Conservation (phyloP, 2,797 vertebrate genomes). For the Hypotaenidia okinawae region DNA sequence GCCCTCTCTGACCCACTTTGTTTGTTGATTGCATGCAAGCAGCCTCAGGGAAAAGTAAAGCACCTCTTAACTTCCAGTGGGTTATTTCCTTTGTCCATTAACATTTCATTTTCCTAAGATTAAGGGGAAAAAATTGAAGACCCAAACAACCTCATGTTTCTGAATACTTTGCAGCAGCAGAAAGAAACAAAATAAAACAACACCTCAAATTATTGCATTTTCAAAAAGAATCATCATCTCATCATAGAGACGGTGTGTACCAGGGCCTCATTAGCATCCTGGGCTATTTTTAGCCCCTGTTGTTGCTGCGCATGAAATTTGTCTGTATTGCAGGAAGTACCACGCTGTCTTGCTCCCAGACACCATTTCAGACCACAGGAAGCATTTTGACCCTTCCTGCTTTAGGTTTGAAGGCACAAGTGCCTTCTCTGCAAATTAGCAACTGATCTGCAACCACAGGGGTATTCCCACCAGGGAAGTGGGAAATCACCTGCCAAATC, state of each 20-base stretch:
- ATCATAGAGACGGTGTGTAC: not conserved
- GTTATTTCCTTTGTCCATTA: not conserved
- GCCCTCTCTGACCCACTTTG: not conserved
- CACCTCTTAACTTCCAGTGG: not conserved
- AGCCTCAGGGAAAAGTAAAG: not conserved
- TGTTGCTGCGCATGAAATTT: not conserved
- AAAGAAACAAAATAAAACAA: constrained; percentile 24
- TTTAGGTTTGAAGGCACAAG: not conserved
- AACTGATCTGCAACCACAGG: not conserved
- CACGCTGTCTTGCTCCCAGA: not conserved
- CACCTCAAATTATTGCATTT: constrained; percentile 24
- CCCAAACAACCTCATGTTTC: not conserved
- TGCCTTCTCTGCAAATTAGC: not conserved
- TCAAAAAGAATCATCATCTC: constrained; percentile 46
- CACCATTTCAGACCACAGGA: not conserved
- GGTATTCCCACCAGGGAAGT: not conserved
- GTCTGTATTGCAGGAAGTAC: not conserved
- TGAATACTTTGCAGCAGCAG: not conserved
- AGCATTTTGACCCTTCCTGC: not conserved
- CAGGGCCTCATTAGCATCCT: constrained; percentile 33
- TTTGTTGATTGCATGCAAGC: not conserved
- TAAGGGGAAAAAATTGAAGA: constrained; percentile 7
- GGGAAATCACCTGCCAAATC: not conserved
- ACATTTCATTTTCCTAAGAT: constrained; percentile 39
- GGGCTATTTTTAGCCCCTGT: constrained; percentile 43